Base-by-base conservation (phyloP, 1,140 invertebrate genomes). In the Trichoplusia ni region DNA sequence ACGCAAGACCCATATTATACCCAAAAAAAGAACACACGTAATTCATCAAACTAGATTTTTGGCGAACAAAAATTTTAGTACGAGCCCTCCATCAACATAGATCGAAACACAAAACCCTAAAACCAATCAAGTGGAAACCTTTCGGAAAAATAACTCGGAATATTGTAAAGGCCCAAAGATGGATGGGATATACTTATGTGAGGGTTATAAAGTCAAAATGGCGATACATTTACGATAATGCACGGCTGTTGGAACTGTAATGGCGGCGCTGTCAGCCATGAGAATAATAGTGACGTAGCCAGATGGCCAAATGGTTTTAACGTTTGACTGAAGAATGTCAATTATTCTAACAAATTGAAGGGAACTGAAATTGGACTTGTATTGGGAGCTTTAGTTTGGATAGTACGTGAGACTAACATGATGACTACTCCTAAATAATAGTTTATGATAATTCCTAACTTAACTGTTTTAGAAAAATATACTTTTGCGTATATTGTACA, bases 141-240 rank as follows among this genome's bases (percentile, higher is more conserved):
- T 54, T 14, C 2, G 11, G 13, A 38, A 64, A 53, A 44, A 27
- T 19, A 14, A 14, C 23, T 13, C 2, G 4, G 18, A 25, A 46
- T 35, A 9, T 18, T 58, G 27, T 46, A 19, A 33, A 63, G 19
- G 46, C 14, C 6, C 14, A n/a, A 13, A 59, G 56, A 71, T 49
- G 27, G 61, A 71, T 59, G 35, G 23, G 9, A 14, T 18, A 60
- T 64, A 63, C 61, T 71, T 67, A 71, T 56, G 65, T 64, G 47
- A 44, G 31, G 61, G 67, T 67, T 66, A 70, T 80, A 76, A 75
- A 77, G 69, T 73, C 74, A 75, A 74, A 79, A 74, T 63, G 68
- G 60, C 71, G 68, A 76, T 79, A 79, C 72, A 73, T 81, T 76
- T 75, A 73, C 71, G 69, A 76, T 77, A 75, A 77, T 79, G 69